Evolutionary conservation across 2,113 vertebrate species (phyloP), one percentile per base, ranked within the genome.

Genomic region (Nematolebias whitei): DNA sequence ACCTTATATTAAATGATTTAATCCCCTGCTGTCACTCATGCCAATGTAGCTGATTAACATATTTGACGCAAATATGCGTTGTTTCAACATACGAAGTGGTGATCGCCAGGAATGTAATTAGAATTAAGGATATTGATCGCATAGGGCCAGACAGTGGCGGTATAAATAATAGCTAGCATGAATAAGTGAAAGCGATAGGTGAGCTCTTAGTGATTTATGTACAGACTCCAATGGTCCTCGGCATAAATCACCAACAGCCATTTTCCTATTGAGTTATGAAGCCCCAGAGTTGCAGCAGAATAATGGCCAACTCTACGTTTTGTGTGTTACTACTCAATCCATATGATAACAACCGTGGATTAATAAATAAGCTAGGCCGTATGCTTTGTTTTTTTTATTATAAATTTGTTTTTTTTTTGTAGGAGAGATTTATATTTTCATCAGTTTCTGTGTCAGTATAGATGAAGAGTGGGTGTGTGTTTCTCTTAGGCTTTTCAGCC

Each of bases 111-210:
- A 90, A 87, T 87, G 88, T 90, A 93, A 93, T 93, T 93, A 90
- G 90, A 93, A 92, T 93, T 90, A 92, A 87, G 90, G 76, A 93
- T 93, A 92, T 93, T 92, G 93, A 93, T 93, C 87, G 91, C 75
- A 5, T 64, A 12, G 75, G 74, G 72, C 81, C 85, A 75, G 83
- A 68, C 87, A 65, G 80, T 81, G 71, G 78, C 61, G 52, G 71
- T 90, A 93, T 93, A 92, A 93, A 93, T 93, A 93, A 92, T 89
- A 78, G 85, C 83, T 62, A 71, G 88, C 89, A 92, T 93, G 90
- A 93, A 91, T 92, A 93, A 93, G 82, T 88, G 86, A 91, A 90
- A 84, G 88, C 77, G 87, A 92, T 91, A 92, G 91, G 91, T 91
- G 90, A 93, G 90, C 79, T 74, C 68, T 74, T 22, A 38, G 78